Evolutionary conservation across 2,797 vertebrate genomes (phyloP).

Genomic region (Lagodon rhomboides): DNA sequence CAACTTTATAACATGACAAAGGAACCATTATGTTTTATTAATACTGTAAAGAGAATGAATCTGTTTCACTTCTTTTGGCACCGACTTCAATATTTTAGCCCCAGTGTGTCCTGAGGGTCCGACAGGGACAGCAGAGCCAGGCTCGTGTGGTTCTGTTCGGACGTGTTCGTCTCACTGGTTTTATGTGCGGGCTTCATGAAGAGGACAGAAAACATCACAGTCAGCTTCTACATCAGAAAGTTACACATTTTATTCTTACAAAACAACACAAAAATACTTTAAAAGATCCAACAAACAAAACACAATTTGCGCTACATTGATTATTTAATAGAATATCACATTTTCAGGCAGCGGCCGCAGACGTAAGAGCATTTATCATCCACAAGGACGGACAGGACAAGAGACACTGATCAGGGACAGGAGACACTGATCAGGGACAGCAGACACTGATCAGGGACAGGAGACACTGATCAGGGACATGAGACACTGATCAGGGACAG

Average conservation of each 20-base stretch:
- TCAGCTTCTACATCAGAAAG: background rate
- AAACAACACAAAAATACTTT: slow-evolving; percentile 50
- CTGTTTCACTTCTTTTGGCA: background rate
- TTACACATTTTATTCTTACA: slow-evolving; percentile 29
- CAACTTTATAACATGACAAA: too few relatives aligned
- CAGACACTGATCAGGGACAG: too few relatives aligned
- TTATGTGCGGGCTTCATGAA: background rate
- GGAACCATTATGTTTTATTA: too few relatives aligned
- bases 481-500: too few relatives aligned
- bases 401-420: background rate
- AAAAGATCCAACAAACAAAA: slow-evolving; percentile 20
- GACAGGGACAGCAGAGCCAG: too few relatives aligned
- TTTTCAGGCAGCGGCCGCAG: slow-evolving; percentile 3
- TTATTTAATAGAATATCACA: slow-evolving; percentile 40
- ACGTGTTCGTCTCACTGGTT: background rate
- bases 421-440: too few relatives aligned
- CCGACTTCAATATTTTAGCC: background rate
- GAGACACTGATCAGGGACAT: too few relatives aligned
- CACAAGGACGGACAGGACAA: slow-evolving; percentile 20
- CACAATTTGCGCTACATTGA: slow-evolving; percentile 19
- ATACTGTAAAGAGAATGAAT: too few relatives aligned
- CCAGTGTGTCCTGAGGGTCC: too few relatives aligned
- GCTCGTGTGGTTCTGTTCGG: too few relatives aligned
- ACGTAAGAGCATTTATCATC: slow-evolving; percentile 21
- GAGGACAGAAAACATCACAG: background rate